These are phyloP conservation scores for Rotaria macrura DNA, from an alignment of 2,888 invertebrate genomes.

Conservation along the genomic window DNA sequence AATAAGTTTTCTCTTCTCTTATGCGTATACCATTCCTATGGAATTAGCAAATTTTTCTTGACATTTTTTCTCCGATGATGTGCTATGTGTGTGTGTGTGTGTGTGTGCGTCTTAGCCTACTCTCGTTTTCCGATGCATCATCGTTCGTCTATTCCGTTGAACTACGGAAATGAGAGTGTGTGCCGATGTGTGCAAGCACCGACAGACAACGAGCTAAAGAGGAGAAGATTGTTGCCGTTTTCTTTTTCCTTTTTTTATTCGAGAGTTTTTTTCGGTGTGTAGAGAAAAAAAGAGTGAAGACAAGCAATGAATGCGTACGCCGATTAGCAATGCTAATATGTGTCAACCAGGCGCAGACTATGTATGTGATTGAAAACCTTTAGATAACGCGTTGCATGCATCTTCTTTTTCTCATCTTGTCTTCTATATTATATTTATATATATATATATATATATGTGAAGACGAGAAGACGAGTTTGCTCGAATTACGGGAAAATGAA, in stretches of 20 bases:
- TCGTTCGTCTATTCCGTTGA: slow-evolving; percentile 1
- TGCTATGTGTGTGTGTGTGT: not conserved
- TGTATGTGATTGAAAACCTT: slow-evolving; percentile 2
- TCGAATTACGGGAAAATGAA: not conserved
- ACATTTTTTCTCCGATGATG: not conserved
- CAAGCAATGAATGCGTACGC: not conserved
- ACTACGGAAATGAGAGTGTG: slow-evolving; percentile 1
- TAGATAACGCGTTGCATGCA: not conserved
- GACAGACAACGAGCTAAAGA: slow-evolving; percentile 1
- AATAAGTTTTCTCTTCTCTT: not conserved
- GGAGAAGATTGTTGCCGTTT: not conserved
- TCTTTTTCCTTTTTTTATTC: not conserved
- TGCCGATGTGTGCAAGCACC: not conserved
- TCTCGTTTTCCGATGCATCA: slow-evolving; percentile 1
- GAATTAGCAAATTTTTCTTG: slow-evolving; percentile 3
- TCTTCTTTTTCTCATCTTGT: not conserved
- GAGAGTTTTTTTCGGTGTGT: not conserved
- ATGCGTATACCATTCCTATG: slow-evolving; percentile 1
- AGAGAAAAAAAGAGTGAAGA: slow-evolving; percentile 1
- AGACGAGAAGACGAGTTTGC: not conserved
- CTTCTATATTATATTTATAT: not conserved
- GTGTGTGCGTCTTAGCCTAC: not conserved
- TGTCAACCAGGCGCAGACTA: not conserved
- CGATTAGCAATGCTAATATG: slow-evolving; percentile 18
- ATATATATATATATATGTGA: not conserved